Percentiles rank a stretch among this genome's conserved stretches.
These are phyloP conservation scores for Rhea americana DNA, from an alignment of 2,113 vertebrate species.

Conservation along the genomic window DNA sequence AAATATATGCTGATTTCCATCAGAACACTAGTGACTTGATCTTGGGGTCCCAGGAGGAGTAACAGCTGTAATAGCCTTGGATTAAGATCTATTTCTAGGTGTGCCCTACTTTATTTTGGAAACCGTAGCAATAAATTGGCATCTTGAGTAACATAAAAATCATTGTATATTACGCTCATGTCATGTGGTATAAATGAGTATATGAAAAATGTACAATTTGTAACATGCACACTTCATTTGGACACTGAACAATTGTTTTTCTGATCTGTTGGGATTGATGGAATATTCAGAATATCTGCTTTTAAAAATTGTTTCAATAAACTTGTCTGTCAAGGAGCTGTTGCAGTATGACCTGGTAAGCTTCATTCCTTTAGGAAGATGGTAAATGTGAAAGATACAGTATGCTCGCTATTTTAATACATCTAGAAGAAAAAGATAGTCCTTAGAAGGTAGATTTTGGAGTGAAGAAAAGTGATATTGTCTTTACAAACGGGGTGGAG, in stretches of 20 bases:
- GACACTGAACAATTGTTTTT: constrained; percentile 36
- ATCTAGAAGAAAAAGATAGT: neutral
- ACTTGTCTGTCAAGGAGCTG: neutral
- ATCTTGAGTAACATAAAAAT: constrained; percentile 13
- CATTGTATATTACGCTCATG: constrained; percentile 31
- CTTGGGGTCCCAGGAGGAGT: neutral
- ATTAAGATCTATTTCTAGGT: neutral
- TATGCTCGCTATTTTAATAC: accelerated
- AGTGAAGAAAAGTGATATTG: neutral
- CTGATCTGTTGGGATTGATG: constrained; percentile 1
- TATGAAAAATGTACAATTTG: constrained; percentile 9
- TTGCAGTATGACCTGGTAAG: neutral
- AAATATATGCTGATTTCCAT: neutral
- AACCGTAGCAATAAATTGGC: constrained; percentile 45
- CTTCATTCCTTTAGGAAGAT: neutral
- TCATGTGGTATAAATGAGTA: constrained; percentile 41
- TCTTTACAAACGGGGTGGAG: neutral
- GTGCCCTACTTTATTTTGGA: neutral
- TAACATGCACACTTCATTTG: constrained; percentile 5
- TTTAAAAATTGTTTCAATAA: constrained; percentile 52
- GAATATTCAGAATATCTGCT: neutral
- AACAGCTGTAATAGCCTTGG: neutral
- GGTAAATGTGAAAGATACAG: neutral
- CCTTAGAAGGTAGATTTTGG: neutral
- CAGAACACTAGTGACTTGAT: neutral